Evolutionary conservation across 1,140 invertebrate species (phyloP).

Genomic region (Cryptotermes secundus): DNA sequence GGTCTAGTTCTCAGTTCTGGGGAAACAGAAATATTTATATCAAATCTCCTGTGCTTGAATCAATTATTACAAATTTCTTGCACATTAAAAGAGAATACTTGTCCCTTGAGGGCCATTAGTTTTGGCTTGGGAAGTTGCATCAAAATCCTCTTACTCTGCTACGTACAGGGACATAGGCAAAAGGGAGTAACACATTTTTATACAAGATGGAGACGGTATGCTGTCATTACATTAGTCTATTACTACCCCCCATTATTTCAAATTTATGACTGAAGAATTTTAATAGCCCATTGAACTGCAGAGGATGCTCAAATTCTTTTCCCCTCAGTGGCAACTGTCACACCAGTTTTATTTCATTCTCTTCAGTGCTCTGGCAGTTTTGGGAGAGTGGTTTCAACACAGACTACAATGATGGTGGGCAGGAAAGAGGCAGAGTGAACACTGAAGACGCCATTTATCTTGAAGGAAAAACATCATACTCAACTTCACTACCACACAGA

Average conservation of each 20-base stretch:
- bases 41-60: not conserved
- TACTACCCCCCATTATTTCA: not conserved
- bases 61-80: not conserved
- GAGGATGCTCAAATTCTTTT: not conserved
- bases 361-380: not conserved
- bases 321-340: not conserved
- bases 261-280: not conserved
- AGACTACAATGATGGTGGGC: not conserved
- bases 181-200: not conserved
- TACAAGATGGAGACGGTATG: not conserved
- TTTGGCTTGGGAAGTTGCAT: too few species aligned
- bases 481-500: not conserved
- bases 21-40: not conserved
- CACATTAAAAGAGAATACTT: not conserved
- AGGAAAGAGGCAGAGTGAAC: not conserved
- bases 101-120: not conserved
- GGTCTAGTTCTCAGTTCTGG: not conserved
- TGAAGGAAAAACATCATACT: not conserved
- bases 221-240: not conserved
- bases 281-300: not conserved
- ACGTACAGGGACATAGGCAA: not conserved
- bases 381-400: not conserved
- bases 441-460: not conserved
- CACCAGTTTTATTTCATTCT: not conserved
- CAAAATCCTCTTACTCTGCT: not conserved